These are phyloP conservation scores for Oscheius sp. DNA, from an alignment of 2,888 invertebrate genomes.

Conservation along the genomic window DNA sequence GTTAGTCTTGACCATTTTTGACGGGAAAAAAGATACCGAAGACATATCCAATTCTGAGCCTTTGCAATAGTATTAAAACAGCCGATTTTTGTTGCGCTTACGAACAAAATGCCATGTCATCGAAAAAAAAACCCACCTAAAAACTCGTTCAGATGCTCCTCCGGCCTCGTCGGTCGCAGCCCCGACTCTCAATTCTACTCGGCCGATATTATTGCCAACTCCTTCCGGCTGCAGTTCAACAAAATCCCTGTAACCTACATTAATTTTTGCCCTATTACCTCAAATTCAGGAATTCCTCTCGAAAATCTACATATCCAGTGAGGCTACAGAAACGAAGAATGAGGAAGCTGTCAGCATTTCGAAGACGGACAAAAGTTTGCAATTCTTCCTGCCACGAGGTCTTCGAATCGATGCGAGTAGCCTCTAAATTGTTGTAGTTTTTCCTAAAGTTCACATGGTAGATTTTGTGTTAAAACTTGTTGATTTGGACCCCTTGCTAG, in stretches of 20 bases:
- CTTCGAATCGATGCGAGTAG: slow-evolving; percentile 23
- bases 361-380: slow-evolving; percentile 31
- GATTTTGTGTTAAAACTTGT: slow-evolving; percentile 4
- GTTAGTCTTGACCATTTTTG: slow-evolving; percentile 10
- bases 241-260: slow-evolving; percentile 40
- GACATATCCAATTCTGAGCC: too few relatives aligned
- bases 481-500: background rate
- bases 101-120: too few relatives aligned
- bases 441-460: background rate
- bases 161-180: slow-evolving; percentile 39
- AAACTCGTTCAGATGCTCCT: slow-evolving; percentile 16
- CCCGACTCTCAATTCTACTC: slow-evolving; percentile 44
- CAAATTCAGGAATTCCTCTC: slow-evolving; percentile 40
- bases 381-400: slow-evolving; percentile 39
- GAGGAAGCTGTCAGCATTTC: slow-evolving; percentile 34
- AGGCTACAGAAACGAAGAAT: slow-evolving; percentile 12
- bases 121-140: too few relatives aligned
- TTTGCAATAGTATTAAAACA: too few relatives aligned
- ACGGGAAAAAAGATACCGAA: too few relatives aligned
- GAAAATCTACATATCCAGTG: slow-evolving; percentile 40
- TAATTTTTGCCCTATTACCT: too few relatives aligned
- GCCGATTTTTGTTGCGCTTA: too few relatives aligned
- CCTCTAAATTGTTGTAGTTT: background rate
- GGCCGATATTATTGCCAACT: slow-evolving; percentile 43
- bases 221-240: slow-evolving; percentile 43